phyloP scores from a whole-genome alignment of 1,140 invertebrate genomes.

The Caenorhabditis remanei region DNA sequence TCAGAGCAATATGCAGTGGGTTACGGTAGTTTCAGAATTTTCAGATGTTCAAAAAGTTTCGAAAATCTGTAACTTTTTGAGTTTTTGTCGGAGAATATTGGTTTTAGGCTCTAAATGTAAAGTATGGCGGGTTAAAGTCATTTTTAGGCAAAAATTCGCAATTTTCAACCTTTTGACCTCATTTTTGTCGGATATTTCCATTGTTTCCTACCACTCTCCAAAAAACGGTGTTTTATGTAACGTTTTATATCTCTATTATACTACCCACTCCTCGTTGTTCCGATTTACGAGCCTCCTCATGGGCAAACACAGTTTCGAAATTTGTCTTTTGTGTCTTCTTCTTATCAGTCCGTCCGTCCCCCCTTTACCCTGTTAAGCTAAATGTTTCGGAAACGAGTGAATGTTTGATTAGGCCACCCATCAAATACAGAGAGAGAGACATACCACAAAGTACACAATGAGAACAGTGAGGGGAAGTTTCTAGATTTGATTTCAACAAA shows the following conservation, averaged over 20 bases:
- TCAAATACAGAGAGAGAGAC: conserved; percentile 9
- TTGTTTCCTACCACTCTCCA: too few species aligned
- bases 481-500: background rate
- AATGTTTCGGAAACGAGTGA: background rate
- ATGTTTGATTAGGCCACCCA: conserved; percentile 42
- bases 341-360: background rate
- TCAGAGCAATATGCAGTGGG: too few species aligned
- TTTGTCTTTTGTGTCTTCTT: background rate
- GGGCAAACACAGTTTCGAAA: background rate
- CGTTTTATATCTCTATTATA: background rate
- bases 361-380: conserved; percentile 6
- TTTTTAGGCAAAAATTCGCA: too few species aligned
- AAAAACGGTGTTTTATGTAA: background rate
- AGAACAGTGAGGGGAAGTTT: background rate
- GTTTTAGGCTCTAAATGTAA: too few species aligned
- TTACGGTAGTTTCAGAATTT: too few species aligned
- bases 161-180: background rate
- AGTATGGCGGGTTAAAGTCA: too few species aligned
- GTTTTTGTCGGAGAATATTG: too few species aligned
- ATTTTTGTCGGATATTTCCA: too few species aligned
- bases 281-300: background rate
- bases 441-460: background rate
- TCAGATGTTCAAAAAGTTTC: too few species aligned
- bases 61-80: too few species aligned
- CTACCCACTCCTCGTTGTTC: background rate